These are phyloP conservation scores for Nemotelus pantherinus DNA, from an alignment of 2,888 invertebrate species.

Conservation along the genomic window DNA sequence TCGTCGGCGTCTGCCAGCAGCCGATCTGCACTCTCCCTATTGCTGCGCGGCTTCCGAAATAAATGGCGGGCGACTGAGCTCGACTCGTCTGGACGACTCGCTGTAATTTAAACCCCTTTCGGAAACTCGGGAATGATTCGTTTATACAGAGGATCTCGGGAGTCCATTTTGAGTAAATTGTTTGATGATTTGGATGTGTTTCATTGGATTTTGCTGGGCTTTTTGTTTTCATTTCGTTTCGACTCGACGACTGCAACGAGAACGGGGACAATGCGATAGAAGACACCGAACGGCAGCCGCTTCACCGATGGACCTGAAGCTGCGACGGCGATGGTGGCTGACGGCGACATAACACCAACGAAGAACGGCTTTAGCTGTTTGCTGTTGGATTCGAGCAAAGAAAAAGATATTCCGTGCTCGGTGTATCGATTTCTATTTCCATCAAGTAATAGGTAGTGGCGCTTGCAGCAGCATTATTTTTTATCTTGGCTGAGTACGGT, in stretches of 20 bases:
- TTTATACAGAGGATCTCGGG: slow-evolving; percentile 52
- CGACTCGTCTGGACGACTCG: not conserved
- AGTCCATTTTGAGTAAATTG: slow-evolving; percentile 66
- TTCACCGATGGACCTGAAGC: not conserved
- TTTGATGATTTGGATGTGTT: slow-evolving; percentile 65
- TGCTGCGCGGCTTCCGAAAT: slow-evolving; percentile 32
- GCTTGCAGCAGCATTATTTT: too few relatives aligned
- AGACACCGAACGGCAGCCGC: slow-evolving; percentile 22
- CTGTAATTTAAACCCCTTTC: slow-evolving; percentile 28
- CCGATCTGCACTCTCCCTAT: not conserved
- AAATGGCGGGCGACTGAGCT: slow-evolving; percentile 11
- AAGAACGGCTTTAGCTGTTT: too few relatives aligned
- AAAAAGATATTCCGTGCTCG: too few relatives aligned
- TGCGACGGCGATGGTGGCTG: not conserved
- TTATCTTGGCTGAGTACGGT: too few relatives aligned
- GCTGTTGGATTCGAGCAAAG: too few relatives aligned
- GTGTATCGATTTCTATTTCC: too few relatives aligned
- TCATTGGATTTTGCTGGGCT: slow-evolving; percentile 54
- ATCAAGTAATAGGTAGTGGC: too few relatives aligned
- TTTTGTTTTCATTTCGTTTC: slow-evolving; percentile 26
- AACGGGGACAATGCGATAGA: slow-evolving; percentile 9
- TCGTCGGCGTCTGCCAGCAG: too few relatives aligned
- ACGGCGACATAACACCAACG: too few relatives aligned
- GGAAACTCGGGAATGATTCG: slow-evolving; percentile 31
- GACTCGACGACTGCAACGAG: not conserved